A percentile compares a stretch with the other conserved stretches of the same genome.
These are phyloP conservation scores for Apeira syringaria DNA, from an alignment of 2,888 invertebrate genomes.

Conservation along the genomic window DNA sequence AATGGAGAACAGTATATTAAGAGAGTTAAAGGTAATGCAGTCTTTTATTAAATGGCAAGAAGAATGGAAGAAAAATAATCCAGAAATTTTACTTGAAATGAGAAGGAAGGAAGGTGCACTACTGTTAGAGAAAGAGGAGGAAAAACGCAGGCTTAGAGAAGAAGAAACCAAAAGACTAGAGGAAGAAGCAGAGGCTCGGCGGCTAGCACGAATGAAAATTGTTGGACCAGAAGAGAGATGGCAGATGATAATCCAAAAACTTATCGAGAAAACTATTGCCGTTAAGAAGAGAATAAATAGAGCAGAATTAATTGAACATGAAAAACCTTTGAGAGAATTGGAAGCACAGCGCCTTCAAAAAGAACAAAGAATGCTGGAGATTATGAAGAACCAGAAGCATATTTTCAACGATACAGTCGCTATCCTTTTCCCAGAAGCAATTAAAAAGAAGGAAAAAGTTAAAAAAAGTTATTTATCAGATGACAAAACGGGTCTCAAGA, in stretches of 20 bases:
- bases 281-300: slow-evolving; percentile 85
- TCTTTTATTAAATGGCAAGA: slow-evolving; percentile 85
- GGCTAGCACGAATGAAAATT: slow-evolving; percentile 61
- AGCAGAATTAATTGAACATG: slow-evolving; percentile 83
- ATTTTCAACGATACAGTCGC: slow-evolving; percentile 87
- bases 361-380: slow-evolving; percentile 80
- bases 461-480: slow-evolving; percentile 71
- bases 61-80: slow-evolving; percentile 77
- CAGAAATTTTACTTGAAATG: slow-evolving; percentile 62
- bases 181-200: slow-evolving; percentile 76
- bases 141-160: slow-evolving; percentile 61
- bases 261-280: slow-evolving; percentile 85
- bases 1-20: slow-evolving; percentile 71
- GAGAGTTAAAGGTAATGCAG: slow-evolving; percentile 79
- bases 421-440: slow-evolving; percentile 84
- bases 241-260: slow-evolving; percentile 85
- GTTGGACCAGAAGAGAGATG: slow-evolving; percentile 81
- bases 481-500: slow-evolving; percentile 60
- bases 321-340: slow-evolving; percentile 84
- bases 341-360: slow-evolving; percentile 83
- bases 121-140: slow-evolving; percentile 69
- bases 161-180: slow-evolving; percentile 74
- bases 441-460: slow-evolving; percentile 68
- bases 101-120: slow-evolving; percentile 67
- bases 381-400: slow-evolving; percentile 81